Conservation (phyloP, 1,140 invertebrate genomes). For the Drosophila arizonae region DNA sequence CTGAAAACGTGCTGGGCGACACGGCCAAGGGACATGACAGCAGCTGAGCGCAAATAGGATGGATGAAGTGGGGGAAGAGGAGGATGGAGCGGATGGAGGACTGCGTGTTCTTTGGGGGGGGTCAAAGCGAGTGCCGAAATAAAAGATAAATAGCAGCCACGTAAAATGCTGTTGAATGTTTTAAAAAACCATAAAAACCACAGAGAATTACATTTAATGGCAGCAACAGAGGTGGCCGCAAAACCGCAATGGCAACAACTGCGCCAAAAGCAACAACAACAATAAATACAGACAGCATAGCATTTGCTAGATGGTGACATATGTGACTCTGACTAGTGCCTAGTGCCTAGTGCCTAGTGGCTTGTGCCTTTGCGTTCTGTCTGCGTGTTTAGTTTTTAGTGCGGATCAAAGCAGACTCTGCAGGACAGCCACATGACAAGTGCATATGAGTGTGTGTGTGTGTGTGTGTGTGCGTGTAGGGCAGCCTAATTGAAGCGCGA, state of each 20-base stretch:
- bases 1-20: conserved; percentile 43
- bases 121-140: conserved; percentile 46
- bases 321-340: conserved; percentile 23
- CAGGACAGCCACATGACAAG: not conserved
- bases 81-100: no score
- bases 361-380: conserved; percentile 17
- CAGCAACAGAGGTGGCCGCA: conserved; percentile 51
- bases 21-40: conserved; percentile 49
- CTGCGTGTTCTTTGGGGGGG: conserved; percentile 8
- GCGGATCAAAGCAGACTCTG: conserved; percentile 17
- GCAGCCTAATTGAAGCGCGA: conserved; percentile 57
- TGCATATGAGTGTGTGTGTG: not conserved
- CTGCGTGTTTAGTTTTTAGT: conserved; percentile 30
- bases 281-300: conserved; percentile 9
- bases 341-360: no score
- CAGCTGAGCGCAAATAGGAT: conserved; percentile 13
- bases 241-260: conserved; percentile 70
- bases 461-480: conserved; percentile 1
- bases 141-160: conserved; percentile 81
- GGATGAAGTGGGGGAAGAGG: not conserved
- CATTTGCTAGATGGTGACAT: conserved; percentile 36
- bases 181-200: conserved; percentile 81
- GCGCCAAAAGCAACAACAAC: conserved; percentile 25
- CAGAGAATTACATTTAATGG: conserved; percentile 81
- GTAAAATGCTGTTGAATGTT: conserved; percentile 81